Percentiles rank a stretch among this genome's conserved stretches.
These are phyloP conservation scores for Pseudotriccus pelzelni DNA, from an alignment of 2,797 vertebrate species.

Conservation along the genomic window DNA sequence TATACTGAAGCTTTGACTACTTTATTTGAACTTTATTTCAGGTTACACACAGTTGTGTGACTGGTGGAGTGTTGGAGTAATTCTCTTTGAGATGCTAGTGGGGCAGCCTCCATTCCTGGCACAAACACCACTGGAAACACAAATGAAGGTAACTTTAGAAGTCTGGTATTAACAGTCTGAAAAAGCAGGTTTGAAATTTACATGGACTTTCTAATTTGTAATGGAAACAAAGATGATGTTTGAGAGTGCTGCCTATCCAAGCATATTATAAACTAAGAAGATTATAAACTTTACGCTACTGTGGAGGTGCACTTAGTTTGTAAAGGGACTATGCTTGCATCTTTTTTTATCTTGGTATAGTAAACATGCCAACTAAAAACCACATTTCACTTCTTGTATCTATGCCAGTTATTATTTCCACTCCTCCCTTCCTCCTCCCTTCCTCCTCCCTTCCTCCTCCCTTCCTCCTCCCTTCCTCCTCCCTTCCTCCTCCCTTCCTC, in stretches of 20 bases:
- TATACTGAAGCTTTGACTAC: not conserved
- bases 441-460: too few relatives aligned
- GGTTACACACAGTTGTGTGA: conserved; percentile 98
- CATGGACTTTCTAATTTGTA: not conserved
- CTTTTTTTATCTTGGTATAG: not conserved
- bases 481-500: not conserved
- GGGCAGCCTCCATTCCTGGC: conserved; percentile 96
- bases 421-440: not conserved
- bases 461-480: not conserved
- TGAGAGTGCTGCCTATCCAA: not conserved
- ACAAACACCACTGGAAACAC: conserved; percentile 94
- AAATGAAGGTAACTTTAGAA: conserved; percentile 89
- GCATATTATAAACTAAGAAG: not conserved
- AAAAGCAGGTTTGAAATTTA: not conserved
- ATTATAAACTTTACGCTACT: not conserved
- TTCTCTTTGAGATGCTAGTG: conserved; percentile 97
- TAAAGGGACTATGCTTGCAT: fast-evolving
- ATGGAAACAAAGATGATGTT: not conserved
- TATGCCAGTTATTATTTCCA: not conserved
- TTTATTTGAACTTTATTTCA: conserved; percentile 66
- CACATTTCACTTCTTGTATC: not conserved
- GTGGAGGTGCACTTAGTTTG: not conserved
- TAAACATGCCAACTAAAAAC: not conserved
- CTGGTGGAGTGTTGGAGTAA: conserved; percentile 99
- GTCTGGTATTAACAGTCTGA: not conserved